These are phyloP conservation scores for Gallinago solitaria DNA, from an alignment of 2,797 vertebrate genomes.

Conservation along the genomic window DNA sequence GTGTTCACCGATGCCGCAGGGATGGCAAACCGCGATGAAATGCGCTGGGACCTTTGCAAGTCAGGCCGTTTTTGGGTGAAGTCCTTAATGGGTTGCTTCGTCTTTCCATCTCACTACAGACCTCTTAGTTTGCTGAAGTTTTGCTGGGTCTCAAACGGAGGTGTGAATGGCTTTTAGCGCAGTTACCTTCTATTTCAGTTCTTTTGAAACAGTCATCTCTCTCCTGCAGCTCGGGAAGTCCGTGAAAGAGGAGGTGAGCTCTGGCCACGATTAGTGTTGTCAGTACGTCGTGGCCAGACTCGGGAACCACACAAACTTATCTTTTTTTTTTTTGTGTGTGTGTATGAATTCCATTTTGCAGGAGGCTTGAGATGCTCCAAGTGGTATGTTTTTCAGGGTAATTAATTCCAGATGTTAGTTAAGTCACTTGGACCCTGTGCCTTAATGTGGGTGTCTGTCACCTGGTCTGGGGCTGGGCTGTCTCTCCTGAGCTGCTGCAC, in stretches of 20 bases:
- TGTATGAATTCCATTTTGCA: not conserved
- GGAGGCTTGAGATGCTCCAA: not conserved
- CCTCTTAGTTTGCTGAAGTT: not conserved
- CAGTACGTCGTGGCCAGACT: not conserved
- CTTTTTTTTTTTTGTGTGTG: not conserved
- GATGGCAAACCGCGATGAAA: not conserved
- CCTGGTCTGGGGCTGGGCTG: not conserved
- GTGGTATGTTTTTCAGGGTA: not conserved
- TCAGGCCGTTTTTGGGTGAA: not conserved
- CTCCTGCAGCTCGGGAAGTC: not conserved
- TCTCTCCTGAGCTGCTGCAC: not conserved
- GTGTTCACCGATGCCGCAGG: not conserved
- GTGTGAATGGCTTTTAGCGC: not conserved
- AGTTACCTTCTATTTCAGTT: not conserved
- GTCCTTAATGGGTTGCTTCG: not conserved
- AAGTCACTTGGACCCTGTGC: not conserved
- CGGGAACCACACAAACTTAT: not conserved
- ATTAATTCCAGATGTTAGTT: not conserved
- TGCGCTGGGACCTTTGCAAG: not conserved
- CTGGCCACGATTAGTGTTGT: not conserved
- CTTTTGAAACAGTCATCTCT: not conserved
- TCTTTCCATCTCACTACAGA: not conserved
- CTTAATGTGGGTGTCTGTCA: not conserved
- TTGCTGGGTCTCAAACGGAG: not conserved
- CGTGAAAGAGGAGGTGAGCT: not conserved